A percentile compares a stretch with the other conserved stretches of the same genome.
Conservation (phyloP, 2,888 invertebrate species). For the Idaea aversata region DNA sequence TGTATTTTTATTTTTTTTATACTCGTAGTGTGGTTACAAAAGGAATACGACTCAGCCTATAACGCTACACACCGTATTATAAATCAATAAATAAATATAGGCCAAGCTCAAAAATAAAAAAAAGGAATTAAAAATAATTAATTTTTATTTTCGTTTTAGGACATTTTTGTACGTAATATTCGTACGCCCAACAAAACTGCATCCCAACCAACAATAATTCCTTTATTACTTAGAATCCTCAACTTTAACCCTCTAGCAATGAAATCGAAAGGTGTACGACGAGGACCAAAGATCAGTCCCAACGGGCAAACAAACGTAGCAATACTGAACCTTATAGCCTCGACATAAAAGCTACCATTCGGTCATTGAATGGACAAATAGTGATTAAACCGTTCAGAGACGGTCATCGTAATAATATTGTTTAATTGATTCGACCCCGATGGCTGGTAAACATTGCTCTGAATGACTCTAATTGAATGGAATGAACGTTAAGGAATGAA, state of each 20-base stretch:
- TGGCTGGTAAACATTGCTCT: constrained; percentile 42
- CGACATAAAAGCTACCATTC: not conserved
- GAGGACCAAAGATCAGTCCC: constrained; percentile 66
- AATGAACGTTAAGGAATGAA: constrained; percentile 43
- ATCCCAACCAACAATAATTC: constrained; percentile 6
- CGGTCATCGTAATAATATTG: constrained; percentile 66
- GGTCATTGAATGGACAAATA: constrained; percentile 57
- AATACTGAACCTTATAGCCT: not conserved
- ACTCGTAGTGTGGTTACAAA: too few relatives aligned
- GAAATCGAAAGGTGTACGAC: constrained; percentile 70
- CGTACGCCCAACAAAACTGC: not conserved
- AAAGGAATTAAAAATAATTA: too few relatives aligned
- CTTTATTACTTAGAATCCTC: constrained; percentile 4
- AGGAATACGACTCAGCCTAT: too few relatives aligned
- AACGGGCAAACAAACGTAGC: constrained; percentile 8
- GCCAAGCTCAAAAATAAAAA: too few relatives aligned
- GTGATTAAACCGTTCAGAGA: constrained; percentile 67
- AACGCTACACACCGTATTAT: too few relatives aligned
- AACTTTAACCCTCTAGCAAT: constrained; percentile 33
- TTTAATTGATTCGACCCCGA: constrained; percentile 75
- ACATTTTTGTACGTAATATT: too few relatives aligned
- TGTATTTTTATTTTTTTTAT: too few relatives aligned
- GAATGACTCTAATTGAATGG: constrained; percentile 52
- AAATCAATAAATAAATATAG: too few relatives aligned
- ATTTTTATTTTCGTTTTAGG: too few relatives aligned